Conservation (phyloP, 2,113 vertebrate species). For the Alligator sinensis region DNA sequence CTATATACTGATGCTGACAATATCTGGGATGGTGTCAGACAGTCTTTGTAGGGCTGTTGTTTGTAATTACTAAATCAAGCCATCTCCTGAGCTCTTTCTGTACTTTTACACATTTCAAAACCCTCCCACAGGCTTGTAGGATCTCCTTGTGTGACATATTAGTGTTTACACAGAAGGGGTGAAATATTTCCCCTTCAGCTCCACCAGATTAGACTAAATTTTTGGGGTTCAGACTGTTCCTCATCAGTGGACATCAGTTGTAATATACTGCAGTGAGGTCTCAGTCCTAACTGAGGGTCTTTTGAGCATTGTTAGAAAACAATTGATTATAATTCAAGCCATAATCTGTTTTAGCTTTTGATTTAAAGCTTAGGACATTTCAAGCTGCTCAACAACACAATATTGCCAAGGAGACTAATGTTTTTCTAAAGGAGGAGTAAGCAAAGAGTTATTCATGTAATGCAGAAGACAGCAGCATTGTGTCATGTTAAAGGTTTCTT, state of each 20-base stretch:
- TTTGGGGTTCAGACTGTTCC: not conserved
- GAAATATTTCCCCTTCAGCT: not conserved
- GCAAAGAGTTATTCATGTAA: not conserved
- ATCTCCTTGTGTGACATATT: not conserved
- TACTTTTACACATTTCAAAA: not conserved
- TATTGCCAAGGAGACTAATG: not conserved
- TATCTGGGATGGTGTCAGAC: not conserved
- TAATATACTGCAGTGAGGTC: too few relatives aligned
- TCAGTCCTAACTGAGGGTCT: rapidly evolving
- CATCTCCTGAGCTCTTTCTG: not conserved
- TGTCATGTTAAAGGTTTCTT: not conserved
- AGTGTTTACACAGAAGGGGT: not conserved
- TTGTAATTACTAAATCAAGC: not conserved
- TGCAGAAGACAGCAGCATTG: not conserved
- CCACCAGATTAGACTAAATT: not conserved
- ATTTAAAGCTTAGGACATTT: not conserved
- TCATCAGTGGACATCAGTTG: not conserved
- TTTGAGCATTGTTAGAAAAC: not conserved
- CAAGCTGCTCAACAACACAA: not conserved
- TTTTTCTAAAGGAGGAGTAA: not conserved
- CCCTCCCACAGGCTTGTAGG: not conserved
- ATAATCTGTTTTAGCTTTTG: not conserved
- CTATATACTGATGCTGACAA: not conserved
- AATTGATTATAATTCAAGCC: not conserved
- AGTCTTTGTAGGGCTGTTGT: not conserved